phyloP scores from a whole-genome alignment of 2,113 vertebrate species.

The Beaufortia kweichowensis region DNA sequence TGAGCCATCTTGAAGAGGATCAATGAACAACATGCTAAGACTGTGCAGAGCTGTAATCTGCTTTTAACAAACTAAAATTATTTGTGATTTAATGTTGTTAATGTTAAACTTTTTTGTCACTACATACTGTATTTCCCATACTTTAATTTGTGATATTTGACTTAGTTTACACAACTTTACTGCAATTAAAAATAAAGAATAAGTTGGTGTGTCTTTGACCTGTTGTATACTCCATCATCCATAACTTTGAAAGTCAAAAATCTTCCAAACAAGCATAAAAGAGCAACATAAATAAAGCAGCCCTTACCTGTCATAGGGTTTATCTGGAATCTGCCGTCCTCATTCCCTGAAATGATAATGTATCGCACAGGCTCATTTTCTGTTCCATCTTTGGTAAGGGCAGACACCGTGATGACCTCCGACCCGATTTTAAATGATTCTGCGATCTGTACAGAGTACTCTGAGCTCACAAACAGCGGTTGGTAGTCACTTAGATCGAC shows the following conservation, averaged over 20 bases:
- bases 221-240: background rate
- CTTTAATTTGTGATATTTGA: no score
- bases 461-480: conserved; percentile 83
- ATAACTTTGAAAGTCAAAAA: background rate
- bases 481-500: conserved; percentile 89
- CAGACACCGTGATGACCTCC: conserved; percentile 80
- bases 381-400: conserved; percentile 72
- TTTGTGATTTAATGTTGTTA: no score
- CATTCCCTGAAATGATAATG: conserved; percentile 83
- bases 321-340: conserved; percentile 81
- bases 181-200: no score
- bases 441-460: conserved; percentile 79
- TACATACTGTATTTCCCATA: no score
- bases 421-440: conserved; percentile 80
- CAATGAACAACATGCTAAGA: background rate
- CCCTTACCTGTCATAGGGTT: conserved; percentile 81
- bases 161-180: no score
- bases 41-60: no score
- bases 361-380: conserved; percentile 77
- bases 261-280: background rate
- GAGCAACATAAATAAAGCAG: background rate
- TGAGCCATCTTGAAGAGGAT: background rate
- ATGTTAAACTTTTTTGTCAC: no score
- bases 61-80: no score
- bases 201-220: no score